Evolutionary conservation across 2,113 vertebrate genomes (phyloP), one percentile per base, ranked within the genome.

Genomic region (Gadus macrocephalus): DNA sequence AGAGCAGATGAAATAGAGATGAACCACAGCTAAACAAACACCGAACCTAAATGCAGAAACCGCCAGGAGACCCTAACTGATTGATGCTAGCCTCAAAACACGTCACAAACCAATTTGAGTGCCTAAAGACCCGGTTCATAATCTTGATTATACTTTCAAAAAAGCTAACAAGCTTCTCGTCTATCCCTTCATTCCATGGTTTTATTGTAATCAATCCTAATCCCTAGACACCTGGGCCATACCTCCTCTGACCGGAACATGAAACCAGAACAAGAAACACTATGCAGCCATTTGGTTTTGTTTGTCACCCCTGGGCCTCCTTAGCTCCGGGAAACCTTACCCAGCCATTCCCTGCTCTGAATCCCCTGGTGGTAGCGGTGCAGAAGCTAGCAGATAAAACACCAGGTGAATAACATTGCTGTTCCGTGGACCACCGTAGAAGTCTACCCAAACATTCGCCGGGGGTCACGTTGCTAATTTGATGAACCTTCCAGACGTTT

Each of bases 221-320:
- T 78, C 76, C 69, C 77, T 53, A 69, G 72, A 82, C 78, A 72
- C 78, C 72, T 79, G 74, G 66, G 62, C 25, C 56, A 74, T 72
- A 62, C 73, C 72, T 82, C 75, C 72, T 71, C 64, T 83, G 85
- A 86, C 79, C 85, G n/a, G 75, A 83, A 85, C 81, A 80, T 68
- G 72, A 90, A 84, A 77, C 82, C 82, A 38, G 49, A 73, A 82
- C 69, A 75, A 80, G 81, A 84, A 83, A 83, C 79, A 77, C 66
- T 71, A 76, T 31, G 79, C 76, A 74, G 74, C 82, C 80, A 70
- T 84, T 84, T 77, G 78, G 81, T 81, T 85, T 78, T 77, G 81
- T 85, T 83, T 86, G 73, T 78, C 82, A 80, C 78, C 76, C 74
- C 11, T 75, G 76, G 80, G 67, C 74, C 61, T 72, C 75, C 75